phyloP scores from a whole-genome alignment of 64 coral and sea anemone species.

The Stylophora pistillata region DNA sequence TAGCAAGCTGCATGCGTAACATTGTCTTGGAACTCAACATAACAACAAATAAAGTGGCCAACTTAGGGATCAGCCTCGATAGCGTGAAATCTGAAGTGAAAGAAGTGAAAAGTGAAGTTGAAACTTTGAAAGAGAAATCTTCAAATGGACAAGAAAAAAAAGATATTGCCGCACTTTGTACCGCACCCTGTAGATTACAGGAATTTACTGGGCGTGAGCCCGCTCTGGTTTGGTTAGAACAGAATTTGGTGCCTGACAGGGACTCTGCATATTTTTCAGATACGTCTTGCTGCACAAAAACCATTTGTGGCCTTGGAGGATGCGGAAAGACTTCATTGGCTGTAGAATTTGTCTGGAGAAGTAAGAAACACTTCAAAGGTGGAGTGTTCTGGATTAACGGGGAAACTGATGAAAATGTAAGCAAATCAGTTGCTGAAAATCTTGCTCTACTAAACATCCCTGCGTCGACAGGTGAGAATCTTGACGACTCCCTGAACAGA shows the following conservation, averaged over 20 bases:
- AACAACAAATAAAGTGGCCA: not conserved
- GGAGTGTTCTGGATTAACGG: conserved; percentile 41
- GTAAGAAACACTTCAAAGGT: not conserved
- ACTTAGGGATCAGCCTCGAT: not conserved
- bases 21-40: not conserved
- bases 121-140: not conserved
- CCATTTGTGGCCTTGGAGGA: conserved; percentile 36
- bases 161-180: not conserved
- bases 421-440: not conserved
- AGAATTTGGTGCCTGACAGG: not conserved
- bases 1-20: not conserved
- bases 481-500: not conserved
- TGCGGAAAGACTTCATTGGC: conserved; percentile 34
- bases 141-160: not conserved
- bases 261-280: not conserved
- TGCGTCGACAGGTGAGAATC: not conserved
- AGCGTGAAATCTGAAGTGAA: not conserved
- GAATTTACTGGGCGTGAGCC: not conserved
- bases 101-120: no score
- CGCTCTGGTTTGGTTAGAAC: not conserved
- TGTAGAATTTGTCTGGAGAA: conserved; percentile 15
- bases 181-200: not conserved
- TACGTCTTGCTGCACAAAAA: not conserved
- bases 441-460: not conserved
- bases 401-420: conserved; percentile 9